Percentiles rank a stretch among this genome's conserved stretches.
phyloP scores from a whole-genome alignment of 2,113 vertebrate genomes.

The Pteruthius melanotis region DNA sequence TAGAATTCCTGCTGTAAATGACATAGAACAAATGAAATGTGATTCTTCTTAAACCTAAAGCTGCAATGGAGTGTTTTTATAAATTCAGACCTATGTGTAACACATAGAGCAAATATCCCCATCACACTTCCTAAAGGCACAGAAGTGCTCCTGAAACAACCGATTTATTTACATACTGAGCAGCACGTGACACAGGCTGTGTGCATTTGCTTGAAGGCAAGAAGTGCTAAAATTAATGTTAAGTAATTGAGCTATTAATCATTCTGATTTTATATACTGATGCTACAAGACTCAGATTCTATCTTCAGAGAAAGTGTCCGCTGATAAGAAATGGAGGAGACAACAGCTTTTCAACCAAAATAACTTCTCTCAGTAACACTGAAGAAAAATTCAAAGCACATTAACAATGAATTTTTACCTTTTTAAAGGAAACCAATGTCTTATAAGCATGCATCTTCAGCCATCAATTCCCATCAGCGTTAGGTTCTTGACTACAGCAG shows the following conservation, averaged over 20 bases:
- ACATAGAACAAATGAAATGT: neutral
- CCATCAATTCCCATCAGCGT: neutral
- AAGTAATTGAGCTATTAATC: constrained; percentile 62
- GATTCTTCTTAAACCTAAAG: neutral
- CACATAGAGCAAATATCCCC: neutral
- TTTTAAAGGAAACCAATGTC: neutral
- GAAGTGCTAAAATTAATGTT: constrained; percentile 10
- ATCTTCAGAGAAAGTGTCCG: constrained; percentile 33
- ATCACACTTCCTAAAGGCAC: neutral
- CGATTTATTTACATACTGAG: neutral
- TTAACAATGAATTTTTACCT: neutral
- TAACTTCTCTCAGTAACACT: neutral
- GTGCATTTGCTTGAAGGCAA: constrained; percentile 30
- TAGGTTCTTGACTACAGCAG: neutral
- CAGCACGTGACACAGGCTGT: neutral
- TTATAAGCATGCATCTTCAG: neutral
- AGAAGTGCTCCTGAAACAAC: neutral
- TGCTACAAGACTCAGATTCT: constrained; percentile 38
- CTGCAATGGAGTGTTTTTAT: neutral
- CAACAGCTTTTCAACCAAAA: neutral
- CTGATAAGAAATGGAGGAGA: neutral
- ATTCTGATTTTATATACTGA: constrained; percentile 30
- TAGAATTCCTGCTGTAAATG: neutral
- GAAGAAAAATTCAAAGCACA: neutral
- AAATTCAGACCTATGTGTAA: neutral